phyloP scores from a whole-genome alignment of 2,797 vertebrate genomes.

The Monodelphis domestica region DNA sequence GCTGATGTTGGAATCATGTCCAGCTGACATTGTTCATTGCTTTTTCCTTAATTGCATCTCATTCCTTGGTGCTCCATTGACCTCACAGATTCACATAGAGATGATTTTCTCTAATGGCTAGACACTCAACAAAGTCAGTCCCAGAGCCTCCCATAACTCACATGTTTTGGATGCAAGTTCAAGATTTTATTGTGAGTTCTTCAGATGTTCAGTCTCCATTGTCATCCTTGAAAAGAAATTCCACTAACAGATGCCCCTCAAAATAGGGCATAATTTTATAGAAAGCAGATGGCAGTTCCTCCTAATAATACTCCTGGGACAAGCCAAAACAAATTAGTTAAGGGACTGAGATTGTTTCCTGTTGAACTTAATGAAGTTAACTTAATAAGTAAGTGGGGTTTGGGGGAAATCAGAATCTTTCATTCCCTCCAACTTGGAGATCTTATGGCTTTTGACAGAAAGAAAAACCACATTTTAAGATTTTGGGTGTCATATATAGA shows the following conservation, averaged over 20 bases:
- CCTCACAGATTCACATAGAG: slow-evolving; percentile 51
- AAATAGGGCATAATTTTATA: slow-evolving; percentile 64
- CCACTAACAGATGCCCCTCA: slow-evolving; percentile 76
- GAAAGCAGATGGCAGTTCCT: slow-evolving; percentile 72
- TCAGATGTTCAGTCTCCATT: slow-evolving; percentile 73
- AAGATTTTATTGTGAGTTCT: slow-evolving; percentile 73
- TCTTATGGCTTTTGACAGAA: slow-evolving; percentile 33
- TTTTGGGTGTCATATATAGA: slow-evolving; percentile 17
- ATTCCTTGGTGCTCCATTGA: slow-evolving; percentile 28
- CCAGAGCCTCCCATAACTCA: slow-evolving; percentile 34
- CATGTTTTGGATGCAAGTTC: slow-evolving; percentile 67
- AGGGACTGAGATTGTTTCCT: slow-evolving; percentile 71
- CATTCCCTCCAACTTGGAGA: slow-evolving; percentile 6
- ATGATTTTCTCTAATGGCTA: slow-evolving; percentile 60
- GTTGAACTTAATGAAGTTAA: slow-evolving; percentile 71
- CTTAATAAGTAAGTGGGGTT: slow-evolving; percentile 63
- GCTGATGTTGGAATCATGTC: not conserved
- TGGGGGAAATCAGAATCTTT: slow-evolving; percentile 16
- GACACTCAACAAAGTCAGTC: slow-evolving; percentile 63
- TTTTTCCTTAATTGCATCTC: not conserved
- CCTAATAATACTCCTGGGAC: slow-evolving; percentile 57
- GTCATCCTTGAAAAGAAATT: slow-evolving; percentile 75
- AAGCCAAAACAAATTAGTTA: slow-evolving; percentile 70
- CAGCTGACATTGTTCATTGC: not conserved
- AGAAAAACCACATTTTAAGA: slow-evolving; percentile 13